These are phyloP conservation scores for Choristoneura fumiferana DNA, from an alignment of 1,140 invertebrate species.

Conservation along the genomic window DNA sequence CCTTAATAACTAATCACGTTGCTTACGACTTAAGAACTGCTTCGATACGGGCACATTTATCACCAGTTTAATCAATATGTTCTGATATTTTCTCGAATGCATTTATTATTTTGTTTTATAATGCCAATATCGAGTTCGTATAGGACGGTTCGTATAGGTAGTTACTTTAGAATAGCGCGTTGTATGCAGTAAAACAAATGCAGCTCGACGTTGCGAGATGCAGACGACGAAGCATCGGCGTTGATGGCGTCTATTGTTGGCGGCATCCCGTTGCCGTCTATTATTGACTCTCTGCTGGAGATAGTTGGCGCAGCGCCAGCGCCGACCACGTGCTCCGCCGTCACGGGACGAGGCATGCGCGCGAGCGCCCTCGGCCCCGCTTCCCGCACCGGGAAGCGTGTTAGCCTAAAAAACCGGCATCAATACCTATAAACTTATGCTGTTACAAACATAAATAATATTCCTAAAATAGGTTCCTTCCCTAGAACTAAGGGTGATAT, in stretches of 20 bases:
- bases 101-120: too few relatives aligned
- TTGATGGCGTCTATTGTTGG: conserved; percentile 75
- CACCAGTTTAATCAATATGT: too few relatives aligned
- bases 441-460: conserved; percentile 7
- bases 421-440: conserved; percentile 18
- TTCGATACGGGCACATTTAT: too few relatives aligned
- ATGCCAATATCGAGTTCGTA: too few relatives aligned
- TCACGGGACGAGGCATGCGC: conserved; percentile 68
- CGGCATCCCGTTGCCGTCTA: conserved; percentile 73
- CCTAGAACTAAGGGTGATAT: not conserved
- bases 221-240: conserved; percentile 21
- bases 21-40: too few relatives aligned
- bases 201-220: conserved; percentile 18
- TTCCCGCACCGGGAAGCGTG: conserved; percentile 22
- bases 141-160: too few relatives aligned
- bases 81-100: too few relatives aligned
- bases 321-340: conserved; percentile 65
- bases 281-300: conserved; percentile 77
- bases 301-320: conserved; percentile 71
- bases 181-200: conserved; percentile 4
- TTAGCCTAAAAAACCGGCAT: conserved; percentile 35
- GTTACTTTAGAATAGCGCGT: too few relatives aligned
- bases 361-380: conserved; percentile 35
- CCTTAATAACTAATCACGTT: too few relatives aligned
- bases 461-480: conserved; percentile 1